Percentiles rank a stretch among this genome's conserved stretches.
Conservation (phyloP, 2,113 vertebrate species). For the Donacobius atricapilla region DNA sequence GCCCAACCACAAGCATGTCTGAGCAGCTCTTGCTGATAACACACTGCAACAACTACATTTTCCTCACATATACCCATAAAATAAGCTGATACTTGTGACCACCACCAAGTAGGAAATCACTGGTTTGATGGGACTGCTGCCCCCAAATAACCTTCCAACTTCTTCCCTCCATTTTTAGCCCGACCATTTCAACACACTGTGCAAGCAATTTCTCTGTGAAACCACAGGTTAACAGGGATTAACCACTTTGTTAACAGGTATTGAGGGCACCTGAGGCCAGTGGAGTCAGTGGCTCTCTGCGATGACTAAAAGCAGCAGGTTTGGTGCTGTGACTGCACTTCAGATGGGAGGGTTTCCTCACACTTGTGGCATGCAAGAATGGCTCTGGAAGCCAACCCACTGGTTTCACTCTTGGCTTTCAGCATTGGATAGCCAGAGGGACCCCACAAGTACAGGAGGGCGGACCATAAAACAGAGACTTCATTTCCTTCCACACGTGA, state of each 20-base stretch:
- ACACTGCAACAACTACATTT: neutral
- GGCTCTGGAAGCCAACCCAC: neutral
- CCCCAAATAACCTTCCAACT: neutral
- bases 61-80: neutral
- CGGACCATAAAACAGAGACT: neutral
- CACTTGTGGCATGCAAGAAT: neutral
- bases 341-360: neutral
- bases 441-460: neutral
- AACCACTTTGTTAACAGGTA: neutral
- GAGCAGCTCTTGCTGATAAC: conserved; percentile 46
- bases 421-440: neutral
- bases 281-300: neutral
- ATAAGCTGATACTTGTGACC: neutral
- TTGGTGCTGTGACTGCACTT: neutral
- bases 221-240: neutral
- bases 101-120: neutral
- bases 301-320: neutral
- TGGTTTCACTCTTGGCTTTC: neutral
- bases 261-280: neutral
- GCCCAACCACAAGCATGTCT: conserved; percentile 53
- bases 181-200: neutral
- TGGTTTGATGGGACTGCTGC: neutral
- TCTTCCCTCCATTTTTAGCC: neutral
- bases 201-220: neutral
- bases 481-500: neutral